phyloP scores from a whole-genome alignment of 2,113 vertebrate species.

The Pogonocichla stellata region DNA sequence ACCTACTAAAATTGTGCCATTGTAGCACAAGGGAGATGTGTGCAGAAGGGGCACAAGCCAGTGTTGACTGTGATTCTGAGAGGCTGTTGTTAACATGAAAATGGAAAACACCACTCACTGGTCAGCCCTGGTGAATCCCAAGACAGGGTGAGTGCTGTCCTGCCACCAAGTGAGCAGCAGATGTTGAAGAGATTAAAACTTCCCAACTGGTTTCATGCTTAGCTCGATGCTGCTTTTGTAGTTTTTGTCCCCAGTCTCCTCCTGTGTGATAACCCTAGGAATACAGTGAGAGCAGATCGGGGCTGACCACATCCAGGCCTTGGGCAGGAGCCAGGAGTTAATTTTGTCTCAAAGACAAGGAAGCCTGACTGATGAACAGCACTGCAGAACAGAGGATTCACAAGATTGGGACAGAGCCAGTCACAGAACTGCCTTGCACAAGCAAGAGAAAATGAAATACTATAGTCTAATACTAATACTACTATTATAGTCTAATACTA shows the following conservation, averaged over 20 bases:
- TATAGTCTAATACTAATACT: not conserved
- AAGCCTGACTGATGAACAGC: not conserved
- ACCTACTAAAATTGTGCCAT: not conserved
- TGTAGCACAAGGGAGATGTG: not conserved
- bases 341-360: not conserved
- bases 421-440: not conserved
- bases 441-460: not conserved
- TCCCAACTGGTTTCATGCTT: not conserved
- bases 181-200: not conserved
- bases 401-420: not conserved
- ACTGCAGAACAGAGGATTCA: not conserved
- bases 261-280: not conserved
- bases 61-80: not conserved
- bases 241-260: not conserved
- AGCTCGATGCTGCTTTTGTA: not conserved
- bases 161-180: not conserved
- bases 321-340: not conserved
- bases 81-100: not conserved
- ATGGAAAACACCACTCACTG: accelerated
- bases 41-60: not conserved
- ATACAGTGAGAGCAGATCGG: not conserved
- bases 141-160: accelerated
- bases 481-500: not conserved
- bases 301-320: not conserved
- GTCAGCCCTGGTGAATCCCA: not conserved